phyloP scores from a whole-genome alignment of 2,797 vertebrate species.

The Naso thynnoides region DNA sequence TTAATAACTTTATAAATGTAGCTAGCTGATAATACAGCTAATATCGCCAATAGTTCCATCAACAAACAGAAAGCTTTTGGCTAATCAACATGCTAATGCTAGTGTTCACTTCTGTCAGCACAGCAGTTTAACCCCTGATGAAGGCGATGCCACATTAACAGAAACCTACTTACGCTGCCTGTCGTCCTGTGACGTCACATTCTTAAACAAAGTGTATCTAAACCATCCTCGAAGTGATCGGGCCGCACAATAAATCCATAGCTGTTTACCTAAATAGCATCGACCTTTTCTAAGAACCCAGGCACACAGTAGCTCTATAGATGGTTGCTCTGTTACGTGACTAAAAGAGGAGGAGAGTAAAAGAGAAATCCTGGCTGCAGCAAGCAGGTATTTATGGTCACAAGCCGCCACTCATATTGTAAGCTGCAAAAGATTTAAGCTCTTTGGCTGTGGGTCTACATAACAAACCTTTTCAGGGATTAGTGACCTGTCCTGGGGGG shows the following conservation, averaged over 20 bases:
- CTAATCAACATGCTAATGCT: background rate
- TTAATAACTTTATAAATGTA: background rate
- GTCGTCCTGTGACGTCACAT: slow-evolving; percentile 26
- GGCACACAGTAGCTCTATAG: slow-evolving; percentile 31
- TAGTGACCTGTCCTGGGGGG: slow-evolving; percentile 28
- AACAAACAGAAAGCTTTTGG: background rate
- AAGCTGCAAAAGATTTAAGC: slow-evolving; percentile 52
- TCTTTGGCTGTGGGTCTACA: slow-evolving; percentile 47
- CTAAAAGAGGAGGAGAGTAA: slow-evolving; percentile 30
- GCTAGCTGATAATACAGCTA: background rate
- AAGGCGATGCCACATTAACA: background rate
- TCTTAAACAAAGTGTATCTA: slow-evolving; percentile 17
- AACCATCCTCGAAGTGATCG: slow-evolving; percentile 25
- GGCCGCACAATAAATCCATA: slow-evolving; percentile 41
- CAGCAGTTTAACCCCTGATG: slow-evolving; percentile 2
- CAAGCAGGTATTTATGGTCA: slow-evolving; percentile 68
- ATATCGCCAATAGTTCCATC: background rate
- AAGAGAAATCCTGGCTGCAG: slow-evolving; percentile 31
- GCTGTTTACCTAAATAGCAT: slow-evolving; percentile 55
- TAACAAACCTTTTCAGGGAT: slow-evolving; percentile 51
- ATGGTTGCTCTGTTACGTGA: slow-evolving; percentile 22
- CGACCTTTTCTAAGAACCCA: slow-evolving; percentile 52
- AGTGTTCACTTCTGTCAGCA: background rate
- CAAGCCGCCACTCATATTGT: slow-evolving; percentile 61
- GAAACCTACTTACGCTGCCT: background rate